Evolutionary conservation across 2,888 invertebrate genomes (phyloP).

Genomic region (Diadromus collaris): DNA sequence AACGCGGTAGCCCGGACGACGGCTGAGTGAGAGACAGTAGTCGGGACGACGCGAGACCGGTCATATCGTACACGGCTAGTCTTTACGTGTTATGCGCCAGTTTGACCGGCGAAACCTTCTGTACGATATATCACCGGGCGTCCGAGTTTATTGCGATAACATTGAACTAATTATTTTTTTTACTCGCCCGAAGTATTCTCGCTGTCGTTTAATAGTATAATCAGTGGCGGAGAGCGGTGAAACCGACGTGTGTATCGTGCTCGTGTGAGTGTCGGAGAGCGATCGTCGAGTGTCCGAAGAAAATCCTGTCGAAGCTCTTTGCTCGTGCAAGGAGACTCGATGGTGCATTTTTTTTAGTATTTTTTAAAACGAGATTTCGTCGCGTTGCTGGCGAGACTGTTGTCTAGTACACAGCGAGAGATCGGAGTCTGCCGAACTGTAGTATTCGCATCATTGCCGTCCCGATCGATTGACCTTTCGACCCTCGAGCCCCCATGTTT

Average conservation of each 20-base stretch:
- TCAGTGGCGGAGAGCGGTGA: not conserved
- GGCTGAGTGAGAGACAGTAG: constrained; percentile 70
- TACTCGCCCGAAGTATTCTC: not conserved
- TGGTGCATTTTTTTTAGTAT: not conserved
- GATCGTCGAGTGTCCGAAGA: not conserved
- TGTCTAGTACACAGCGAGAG: constrained; percentile 11
- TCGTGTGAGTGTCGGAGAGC: not conserved
- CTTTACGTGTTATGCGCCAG: not conserved
- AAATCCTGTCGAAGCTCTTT: not conserved
- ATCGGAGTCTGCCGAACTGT: constrained; percentile 33
- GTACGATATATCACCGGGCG: too few relatives aligned
- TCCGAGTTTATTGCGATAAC: too few relatives aligned
- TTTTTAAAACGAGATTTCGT: constrained; percentile 4
- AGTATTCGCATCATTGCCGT: constrained; percentile 39
- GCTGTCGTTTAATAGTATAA: not conserved
- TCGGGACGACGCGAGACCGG: constrained; percentile 69
- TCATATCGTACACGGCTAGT: constrained; percentile 65
- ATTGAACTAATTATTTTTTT: constrained; percentile 1
- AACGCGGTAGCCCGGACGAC: constrained; percentile 61
- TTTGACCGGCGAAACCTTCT: not conserved
- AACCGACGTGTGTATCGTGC: not conserved
- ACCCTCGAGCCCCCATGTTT: constrained; percentile 42
- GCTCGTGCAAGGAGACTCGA: not conserved
- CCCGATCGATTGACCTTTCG: constrained; percentile 57
- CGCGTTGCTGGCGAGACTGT: not conserved